Conservation (phyloP, 2,113 vertebrate species). For the Otolemur garnettii region DNA sequence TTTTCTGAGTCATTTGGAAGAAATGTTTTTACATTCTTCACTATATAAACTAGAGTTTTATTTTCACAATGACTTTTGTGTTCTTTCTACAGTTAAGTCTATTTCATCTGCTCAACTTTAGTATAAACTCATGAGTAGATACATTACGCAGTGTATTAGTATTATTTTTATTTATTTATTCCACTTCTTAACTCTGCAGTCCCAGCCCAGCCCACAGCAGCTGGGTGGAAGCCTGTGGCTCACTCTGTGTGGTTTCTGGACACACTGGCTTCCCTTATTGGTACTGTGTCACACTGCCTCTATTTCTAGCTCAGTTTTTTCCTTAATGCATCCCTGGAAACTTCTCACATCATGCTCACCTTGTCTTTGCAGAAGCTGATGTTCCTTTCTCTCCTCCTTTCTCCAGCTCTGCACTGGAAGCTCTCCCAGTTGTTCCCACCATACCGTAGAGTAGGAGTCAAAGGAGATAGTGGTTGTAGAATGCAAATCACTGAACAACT, state of each 20-base stretch:
- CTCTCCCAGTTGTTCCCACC: not conserved
- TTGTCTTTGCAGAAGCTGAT: not conserved
- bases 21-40: not conserved
- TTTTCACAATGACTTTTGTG: not conserved
- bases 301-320: not conserved
- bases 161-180: not conserved
- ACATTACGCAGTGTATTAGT: not conserved
- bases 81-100: not conserved
- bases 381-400: not conserved
- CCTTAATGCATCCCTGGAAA: not conserved
- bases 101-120: not conserved
- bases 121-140: not conserved
- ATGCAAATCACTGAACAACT: not conserved
- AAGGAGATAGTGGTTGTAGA: not conserved
- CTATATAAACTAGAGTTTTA: not conserved
- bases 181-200: not conserved
- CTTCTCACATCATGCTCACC: not conserved
- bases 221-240: not conserved
- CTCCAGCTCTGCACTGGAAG: not conserved
- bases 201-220: not conserved
- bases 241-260: not conserved
- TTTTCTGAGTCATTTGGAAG: not conserved
- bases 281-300: not conserved
- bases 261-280: not conserved
- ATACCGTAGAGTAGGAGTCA: not conserved